phyloP scores from a whole-genome alignment of 2,113 vertebrate genomes.

The Rallus limicola region DNA sequence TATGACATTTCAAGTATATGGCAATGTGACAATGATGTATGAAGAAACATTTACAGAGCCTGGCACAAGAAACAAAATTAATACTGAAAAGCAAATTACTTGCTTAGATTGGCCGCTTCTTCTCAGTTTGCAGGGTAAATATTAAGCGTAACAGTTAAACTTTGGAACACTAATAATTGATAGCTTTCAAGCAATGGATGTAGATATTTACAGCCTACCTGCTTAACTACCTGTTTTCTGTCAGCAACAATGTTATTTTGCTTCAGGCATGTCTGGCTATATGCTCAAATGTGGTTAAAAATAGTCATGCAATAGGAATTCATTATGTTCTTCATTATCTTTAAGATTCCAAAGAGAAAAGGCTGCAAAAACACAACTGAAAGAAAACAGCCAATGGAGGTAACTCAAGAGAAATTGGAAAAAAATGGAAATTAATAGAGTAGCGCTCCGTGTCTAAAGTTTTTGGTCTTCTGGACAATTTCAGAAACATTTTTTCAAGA shows the following conservation, averaged over 20 bases:
- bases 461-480: background rate
- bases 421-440: background rate
- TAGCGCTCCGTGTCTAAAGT: background rate
- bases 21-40: constrained; percentile 28
- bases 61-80: constrained; percentile 20
- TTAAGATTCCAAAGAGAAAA: background rate
- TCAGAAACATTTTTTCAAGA: background rate
- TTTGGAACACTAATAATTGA: constrained; percentile 5
- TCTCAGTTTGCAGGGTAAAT: constrained; percentile 28
- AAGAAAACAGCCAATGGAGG: background rate
- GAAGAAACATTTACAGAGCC: constrained; percentile 40
- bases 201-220: constrained; percentile 1
- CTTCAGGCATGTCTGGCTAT: background rate
- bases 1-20: constrained; percentile 50
- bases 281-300: background rate
- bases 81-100: constrained; percentile 15
- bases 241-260: background rate
- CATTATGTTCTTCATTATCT: background rate
- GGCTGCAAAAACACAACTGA: background rate
- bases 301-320: background rate
- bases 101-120: background rate
- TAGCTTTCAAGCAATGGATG: background rate
- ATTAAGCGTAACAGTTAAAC: background rate
- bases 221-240: background rate
- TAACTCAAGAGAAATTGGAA: background rate